Evolutionary conservation across 1,140 invertebrate genomes (phyloP).

Genomic region (Trachelipus rathkii): DNA sequence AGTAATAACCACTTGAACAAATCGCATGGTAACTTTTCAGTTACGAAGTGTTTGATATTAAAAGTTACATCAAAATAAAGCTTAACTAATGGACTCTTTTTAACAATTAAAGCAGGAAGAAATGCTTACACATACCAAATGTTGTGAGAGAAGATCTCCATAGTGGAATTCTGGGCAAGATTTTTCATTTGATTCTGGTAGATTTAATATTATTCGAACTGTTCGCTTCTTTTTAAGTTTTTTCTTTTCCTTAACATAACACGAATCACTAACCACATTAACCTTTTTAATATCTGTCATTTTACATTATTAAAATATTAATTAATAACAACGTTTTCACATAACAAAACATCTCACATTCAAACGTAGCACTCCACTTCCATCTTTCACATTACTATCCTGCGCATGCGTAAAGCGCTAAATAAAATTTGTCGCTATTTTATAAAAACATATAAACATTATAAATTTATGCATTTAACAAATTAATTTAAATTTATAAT

Average conservation of each 20-base stretch:
- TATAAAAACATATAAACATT: no score
- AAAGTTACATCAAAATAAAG: constrained; percentile 6
- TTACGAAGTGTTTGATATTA: neutral
- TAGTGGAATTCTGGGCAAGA: constrained; percentile 34
- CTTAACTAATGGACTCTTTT: neutral
- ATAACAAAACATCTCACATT: neutral
- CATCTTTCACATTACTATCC: constrained; percentile 1
- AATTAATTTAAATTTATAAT: no score
- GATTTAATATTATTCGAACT: constrained; percentile 22
- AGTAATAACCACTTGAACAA: neutral
- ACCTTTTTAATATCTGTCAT: constrained; percentile 6
- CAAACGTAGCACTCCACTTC: constrained; percentile 4
- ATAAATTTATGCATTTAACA: no score
- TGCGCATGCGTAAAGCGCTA: neutral
- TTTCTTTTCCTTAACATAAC: constrained; percentile 2
- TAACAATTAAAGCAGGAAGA: neutral
- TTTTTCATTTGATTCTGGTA: constrained; percentile 33
- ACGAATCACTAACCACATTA: neutral
- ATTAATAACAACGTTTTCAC: neutral
- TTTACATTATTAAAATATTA: constrained; percentile 4
- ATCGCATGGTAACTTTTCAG: neutral
- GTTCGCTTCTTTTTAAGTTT: constrained; percentile 25
- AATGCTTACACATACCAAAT: constrained; percentile 24
- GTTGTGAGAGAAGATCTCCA: constrained; percentile 32
- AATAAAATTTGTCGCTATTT: no score